Conservation (phyloP, 2,113 vertebrate genomes). For the Alethe castanea region DNA sequence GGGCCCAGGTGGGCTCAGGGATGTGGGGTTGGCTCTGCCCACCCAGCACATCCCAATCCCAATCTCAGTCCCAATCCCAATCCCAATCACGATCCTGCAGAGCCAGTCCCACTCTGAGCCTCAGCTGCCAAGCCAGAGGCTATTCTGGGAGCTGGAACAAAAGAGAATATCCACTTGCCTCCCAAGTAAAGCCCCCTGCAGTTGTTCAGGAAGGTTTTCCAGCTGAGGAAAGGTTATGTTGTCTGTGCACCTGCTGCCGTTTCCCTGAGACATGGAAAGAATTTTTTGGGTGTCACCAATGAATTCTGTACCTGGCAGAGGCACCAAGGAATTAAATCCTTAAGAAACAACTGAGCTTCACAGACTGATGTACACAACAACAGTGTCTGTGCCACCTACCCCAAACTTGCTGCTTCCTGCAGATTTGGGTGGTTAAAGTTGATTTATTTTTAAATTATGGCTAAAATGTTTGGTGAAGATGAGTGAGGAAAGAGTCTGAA, state of each 20-base stretch:
- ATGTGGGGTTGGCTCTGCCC: neutral
- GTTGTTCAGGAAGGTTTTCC: neutral
- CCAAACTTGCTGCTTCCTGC: neutral
- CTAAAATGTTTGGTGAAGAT: neutral
- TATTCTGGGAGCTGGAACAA: conserved; percentile 49
- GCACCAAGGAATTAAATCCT: neutral
- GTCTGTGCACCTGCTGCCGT: neutral
- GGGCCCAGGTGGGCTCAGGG: neutral
- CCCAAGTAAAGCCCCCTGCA: neutral
- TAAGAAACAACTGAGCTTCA: neutral
- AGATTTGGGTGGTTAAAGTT: neutral
- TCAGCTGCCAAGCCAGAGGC: neutral
- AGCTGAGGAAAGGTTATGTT: conserved; percentile 10
- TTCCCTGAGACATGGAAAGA: neutral
- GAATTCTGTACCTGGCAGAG: neutral
- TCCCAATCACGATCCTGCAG: neutral
- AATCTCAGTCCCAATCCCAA: fast-evolving
- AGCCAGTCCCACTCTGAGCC: neutral
- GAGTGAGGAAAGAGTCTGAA: neutral
- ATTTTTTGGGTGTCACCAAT: neutral
- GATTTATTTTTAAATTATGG: neutral
- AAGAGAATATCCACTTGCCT: neutral
- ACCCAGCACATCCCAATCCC: neutral
- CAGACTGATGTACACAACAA: neutral
- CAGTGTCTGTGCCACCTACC: neutral